Percentiles rank a stretch among this genome's conserved stretches.
These are phyloP conservation scores for Agapetus fuscipes DNA, from an alignment of 2,888 invertebrate genomes.

Conservation along the genomic window DNA sequence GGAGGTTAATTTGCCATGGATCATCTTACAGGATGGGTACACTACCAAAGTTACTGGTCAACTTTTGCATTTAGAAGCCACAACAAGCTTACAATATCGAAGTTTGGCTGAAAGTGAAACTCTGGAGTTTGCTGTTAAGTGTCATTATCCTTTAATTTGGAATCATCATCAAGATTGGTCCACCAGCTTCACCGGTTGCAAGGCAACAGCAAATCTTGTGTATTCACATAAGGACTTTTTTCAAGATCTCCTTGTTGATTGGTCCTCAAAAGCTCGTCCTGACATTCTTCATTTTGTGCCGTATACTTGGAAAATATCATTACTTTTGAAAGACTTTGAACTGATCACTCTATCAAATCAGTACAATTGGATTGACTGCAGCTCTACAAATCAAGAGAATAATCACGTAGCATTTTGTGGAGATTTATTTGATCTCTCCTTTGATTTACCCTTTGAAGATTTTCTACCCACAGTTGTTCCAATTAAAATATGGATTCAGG, in stretches of 20 bases:
- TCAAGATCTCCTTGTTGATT: constrained; percentile 92
- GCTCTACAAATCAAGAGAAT: constrained; percentile 91
- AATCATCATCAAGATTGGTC: constrained; percentile 96
- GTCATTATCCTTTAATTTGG: constrained; percentile 89
- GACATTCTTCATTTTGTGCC: constrained; percentile 94
- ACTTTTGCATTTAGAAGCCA: constrained; percentile 86
- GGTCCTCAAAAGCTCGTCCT: constrained; percentile 88
- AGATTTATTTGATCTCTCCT: constrained; percentile 85
- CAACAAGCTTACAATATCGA: constrained; percentile 89
- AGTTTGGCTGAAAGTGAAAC: constrained; percentile 92
- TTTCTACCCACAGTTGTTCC: constrained; percentile 86
- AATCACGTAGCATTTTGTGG: constrained; percentile 91
- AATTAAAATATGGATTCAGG: constrained; percentile 89
- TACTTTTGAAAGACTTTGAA: constrained; percentile 91
- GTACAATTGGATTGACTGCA: constrained; percentile 98
- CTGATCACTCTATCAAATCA: constrained; percentile 89
- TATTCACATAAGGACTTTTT: constrained; percentile 96
- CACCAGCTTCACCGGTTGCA: constrained; percentile 84
- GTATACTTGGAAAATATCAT: constrained; percentile 89
- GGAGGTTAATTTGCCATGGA: constrained; percentile 95
- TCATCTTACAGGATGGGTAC: constrained; percentile 78
- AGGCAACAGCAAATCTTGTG: constrained; percentile 85
- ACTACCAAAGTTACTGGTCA: constrained; percentile 89
- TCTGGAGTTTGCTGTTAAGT: constrained; percentile 79
- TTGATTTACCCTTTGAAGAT: constrained; percentile 89